These are phyloP conservation scores for Artibeus lituratus DNA, from an alignment of 2,797 vertebrate genomes.

Conservation along the genomic window DNA sequence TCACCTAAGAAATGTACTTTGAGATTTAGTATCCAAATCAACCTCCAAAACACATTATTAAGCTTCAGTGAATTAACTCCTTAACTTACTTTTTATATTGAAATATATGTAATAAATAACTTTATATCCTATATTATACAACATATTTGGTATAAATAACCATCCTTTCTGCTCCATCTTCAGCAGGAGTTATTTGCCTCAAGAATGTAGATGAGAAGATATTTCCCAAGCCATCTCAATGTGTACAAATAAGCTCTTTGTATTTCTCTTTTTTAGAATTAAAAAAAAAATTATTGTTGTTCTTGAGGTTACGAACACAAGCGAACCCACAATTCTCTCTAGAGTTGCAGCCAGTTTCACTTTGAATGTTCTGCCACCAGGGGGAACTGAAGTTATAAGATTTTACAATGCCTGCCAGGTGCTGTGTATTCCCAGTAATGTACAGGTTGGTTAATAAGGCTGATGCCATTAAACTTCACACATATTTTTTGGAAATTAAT, in stretches of 20 bases:
- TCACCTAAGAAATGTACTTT: not conserved
- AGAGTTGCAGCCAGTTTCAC: not conserved
- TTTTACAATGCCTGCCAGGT: constrained; percentile 1
- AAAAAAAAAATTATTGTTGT: no score
- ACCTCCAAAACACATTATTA: not conserved
- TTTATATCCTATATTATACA: not conserved
- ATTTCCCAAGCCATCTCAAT: not conserved
- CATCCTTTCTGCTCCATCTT: not conserved
- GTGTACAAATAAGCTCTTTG: not conserved
- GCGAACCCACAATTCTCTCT: not conserved
- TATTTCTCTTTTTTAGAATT: not conserved
- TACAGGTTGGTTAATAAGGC: constrained; percentile 13
- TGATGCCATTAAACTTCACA: constrained; percentile 19
- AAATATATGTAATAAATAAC: not conserved
- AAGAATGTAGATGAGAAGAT: not conserved
- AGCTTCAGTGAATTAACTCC: not conserved
- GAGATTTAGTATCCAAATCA: not conserved
- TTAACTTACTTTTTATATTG: not conserved
- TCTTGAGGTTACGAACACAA: not conserved
- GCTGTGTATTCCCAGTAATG: constrained; percentile 40
- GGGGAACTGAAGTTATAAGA: constrained; percentile 58
- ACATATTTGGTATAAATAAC: not conserved
- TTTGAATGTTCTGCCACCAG: constrained; percentile 69
- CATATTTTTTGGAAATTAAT: constrained; percentile 28
- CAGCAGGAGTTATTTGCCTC: not conserved